Evolutionary conservation across 1,140 invertebrate genomes (phyloP), one percentile per base, ranked within the genome.

Genomic region (Trichonephila inaurata): DNA sequence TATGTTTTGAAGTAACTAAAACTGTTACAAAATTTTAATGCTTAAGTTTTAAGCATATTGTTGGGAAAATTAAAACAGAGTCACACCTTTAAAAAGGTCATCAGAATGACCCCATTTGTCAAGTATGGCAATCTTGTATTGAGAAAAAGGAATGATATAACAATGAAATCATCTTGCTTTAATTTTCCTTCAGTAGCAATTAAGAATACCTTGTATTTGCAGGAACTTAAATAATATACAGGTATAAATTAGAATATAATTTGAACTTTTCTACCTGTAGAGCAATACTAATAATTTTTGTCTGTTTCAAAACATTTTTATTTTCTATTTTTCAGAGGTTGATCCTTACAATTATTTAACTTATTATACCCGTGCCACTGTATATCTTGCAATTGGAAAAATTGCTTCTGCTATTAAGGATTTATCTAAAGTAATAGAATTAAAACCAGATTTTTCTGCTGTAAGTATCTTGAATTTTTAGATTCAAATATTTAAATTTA

Each of bases 291-390:
- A 66, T 66, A 64, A 64, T 66, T 66, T 66, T 24, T 2, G 24
- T 51, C 5, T 66, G 64, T 24, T 62, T n/a, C 21, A n/a, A 66
- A 6, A n/a, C 2, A 62, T 6, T 28, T 72, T 77, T 77, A 60
- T 40, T 83, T 51, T 82, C 91, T 93, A 95, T 95, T 95, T 96
- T 97, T 8, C 96, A 99, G 99, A 99, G 96, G 98, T 98, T 24
- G 99, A 99, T 96, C 98, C 99, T 61, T 97, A 97, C 89, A 99
- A 99, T 96, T 99, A 99, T 96, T 96, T 99, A 95, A 99, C 98
- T 91, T 99, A 98, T 95, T 99, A 98, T 95, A 98, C 98, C 95
- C 97, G 99, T 95, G 99, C 99, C 19, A 99, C 99, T 14, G 98
- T 99, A 1, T 99, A 99, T 96, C 97, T 99, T 95, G 99, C 99